Evolutionary conservation across 2,797 vertebrate genomes (phyloP), one percentile per base, ranked within the genome.

Genomic region (Rhabdomys pumilio): DNA sequence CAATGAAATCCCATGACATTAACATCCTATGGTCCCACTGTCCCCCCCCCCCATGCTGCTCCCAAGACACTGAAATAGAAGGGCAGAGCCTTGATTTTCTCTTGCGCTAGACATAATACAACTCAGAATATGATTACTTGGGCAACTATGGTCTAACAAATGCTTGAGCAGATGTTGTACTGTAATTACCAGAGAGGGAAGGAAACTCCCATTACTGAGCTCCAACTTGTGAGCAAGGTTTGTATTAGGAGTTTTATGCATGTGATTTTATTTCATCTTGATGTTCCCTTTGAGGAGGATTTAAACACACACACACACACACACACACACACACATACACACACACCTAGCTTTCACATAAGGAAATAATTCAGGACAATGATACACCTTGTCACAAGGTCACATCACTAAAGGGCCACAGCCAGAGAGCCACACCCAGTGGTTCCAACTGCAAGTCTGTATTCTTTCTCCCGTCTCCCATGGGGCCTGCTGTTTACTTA

Each of bases 281-380:
- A 61, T 26, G 19, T 10, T 17, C 4, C 29, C 76, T 96, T 76
- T 83, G 92, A 44, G 29, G 15, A 9, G 9, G 17, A 77, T 24
- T 10, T 34, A 50, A 34, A 53, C n/a, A 79, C 31, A 67, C 11
- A 63, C 12, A 50, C 84, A 47, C 15, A 83, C 29, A 63, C 12
- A 44, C 81, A 76, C 63, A 65, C 44, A 65, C 22, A 67, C 8
- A 53, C 81, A 77, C 41, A 44, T 14, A 41, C 9, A 47, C 80
- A 75, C 55, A 63, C 84, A 59, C 79, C 41, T 55, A 72, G n/a
- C 50, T 91, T 93, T 82, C 17, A 85, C 22, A 29, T 55, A 93
- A 96, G 57, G 81, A 84, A 94, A 86, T 81, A 91, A 93, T n/a
- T 96, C 41, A 31, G 17, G 85, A 90, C 90, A 90, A 34, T 26